A percentile compares a stretch with the other conserved stretches of the same genome.
Conservation (phyloP, 2,113 vertebrate genomes). For the Eurypyga helias region DNA sequence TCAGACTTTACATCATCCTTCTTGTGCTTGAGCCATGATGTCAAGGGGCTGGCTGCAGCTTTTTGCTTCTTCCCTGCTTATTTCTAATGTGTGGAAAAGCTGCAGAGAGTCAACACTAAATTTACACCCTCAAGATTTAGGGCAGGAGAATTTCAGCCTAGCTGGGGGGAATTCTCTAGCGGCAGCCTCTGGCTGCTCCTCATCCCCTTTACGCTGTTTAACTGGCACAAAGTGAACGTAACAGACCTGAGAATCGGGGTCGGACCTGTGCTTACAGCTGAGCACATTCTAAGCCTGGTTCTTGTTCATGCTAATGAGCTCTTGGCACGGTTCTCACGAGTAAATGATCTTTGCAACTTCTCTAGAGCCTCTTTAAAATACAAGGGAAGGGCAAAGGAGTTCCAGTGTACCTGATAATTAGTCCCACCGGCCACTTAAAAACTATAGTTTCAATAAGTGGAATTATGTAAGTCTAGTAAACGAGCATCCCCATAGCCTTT, state of each 20-base stretch:
- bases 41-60: neutral
- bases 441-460: neutral
- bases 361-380: neutral
- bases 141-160: neutral
- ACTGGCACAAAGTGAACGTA: neutral
- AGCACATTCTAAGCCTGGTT: neutral
- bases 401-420: neutral
- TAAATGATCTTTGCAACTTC: neutral
- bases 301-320: neutral
- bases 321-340: neutral
- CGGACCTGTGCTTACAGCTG: accelerated
- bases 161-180: neutral
- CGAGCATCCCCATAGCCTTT: neutral
- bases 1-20: neutral
- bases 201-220: neutral
- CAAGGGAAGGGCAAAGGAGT: neutral
- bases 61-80: neutral
- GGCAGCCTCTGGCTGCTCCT: neutral
- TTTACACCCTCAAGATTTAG: neutral
- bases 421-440: neutral
- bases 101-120: neutral
- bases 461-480: neutral
- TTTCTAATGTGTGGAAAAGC: neutral
- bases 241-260: neutral
- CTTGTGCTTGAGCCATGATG: neutral